phyloP scores from a whole-genome alignment of 37 sponge, comb jelly and placozoan genomes.

The Oscarella lobularis region DNA sequence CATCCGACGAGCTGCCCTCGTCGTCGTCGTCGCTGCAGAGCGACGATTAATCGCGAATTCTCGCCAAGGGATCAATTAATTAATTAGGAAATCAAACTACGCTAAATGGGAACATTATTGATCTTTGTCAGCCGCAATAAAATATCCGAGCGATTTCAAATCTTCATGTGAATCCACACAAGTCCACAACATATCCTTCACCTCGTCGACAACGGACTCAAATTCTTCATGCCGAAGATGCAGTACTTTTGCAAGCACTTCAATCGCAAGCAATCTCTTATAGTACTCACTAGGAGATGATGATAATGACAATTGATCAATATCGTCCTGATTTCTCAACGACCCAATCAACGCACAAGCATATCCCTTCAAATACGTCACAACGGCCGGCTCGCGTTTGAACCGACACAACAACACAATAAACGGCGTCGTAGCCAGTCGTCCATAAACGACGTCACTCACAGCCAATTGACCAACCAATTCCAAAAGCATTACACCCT shows the following conservation, averaged over 20 bases:
- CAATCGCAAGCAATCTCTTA: not conserved
- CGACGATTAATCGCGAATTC: no score
- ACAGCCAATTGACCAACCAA: not conserved
- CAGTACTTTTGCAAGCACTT: not conserved
- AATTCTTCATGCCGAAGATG: not conserved
- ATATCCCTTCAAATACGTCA: not conserved
- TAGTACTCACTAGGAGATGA: not conserved
- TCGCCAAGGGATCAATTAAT: no score
- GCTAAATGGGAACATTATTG: no score
- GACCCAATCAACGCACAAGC: not conserved
- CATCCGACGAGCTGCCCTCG: no score
- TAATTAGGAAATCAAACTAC: no score
- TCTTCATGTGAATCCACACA: not conserved
- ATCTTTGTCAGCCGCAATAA: conserved; percentile 6
- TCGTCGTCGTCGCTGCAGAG: no score
- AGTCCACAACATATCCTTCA: not conserved
- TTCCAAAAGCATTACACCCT: not conserved
- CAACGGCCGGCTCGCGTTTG: not conserved
- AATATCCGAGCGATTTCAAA: not conserved
- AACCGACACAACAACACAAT: not conserved
- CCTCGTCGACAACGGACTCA: not conserved
- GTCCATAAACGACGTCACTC: not conserved
- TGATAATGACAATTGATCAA: not conserved
- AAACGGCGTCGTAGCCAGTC: not conserved
- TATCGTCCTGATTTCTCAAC: not conserved